Conservation (phyloP, 2,113 vertebrate genomes). For the Brachyistius frenatus region DNA sequence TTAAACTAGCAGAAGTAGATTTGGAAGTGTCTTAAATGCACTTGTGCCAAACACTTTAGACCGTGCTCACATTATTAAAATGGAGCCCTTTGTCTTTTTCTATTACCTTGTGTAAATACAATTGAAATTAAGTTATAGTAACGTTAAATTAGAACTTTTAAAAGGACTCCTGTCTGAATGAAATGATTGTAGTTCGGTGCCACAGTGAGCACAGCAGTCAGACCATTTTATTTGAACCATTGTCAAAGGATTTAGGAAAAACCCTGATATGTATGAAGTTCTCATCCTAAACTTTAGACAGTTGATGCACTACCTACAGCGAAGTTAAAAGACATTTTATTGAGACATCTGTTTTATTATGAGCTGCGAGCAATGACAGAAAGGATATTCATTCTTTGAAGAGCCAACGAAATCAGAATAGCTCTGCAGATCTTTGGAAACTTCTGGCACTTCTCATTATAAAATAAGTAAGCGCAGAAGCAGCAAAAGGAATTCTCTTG, state of each 20-base stretch:
- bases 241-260: background rate
- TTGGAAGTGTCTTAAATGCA: too few species aligned
- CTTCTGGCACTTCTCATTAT: constrained; percentile 31
- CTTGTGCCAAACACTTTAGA: too few species aligned
- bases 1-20: too few species aligned
- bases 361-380: constrained; percentile 1
- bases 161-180: too few species aligned
- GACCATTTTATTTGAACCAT: background rate
- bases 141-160: too few species aligned
- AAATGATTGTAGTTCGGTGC: too few species aligned
- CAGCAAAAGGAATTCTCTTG: constrained; percentile 11
- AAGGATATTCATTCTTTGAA: constrained; percentile 14
- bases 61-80: too few species aligned
- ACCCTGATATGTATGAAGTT: background rate
- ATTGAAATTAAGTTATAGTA: too few species aligned
- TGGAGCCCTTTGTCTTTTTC: too few species aligned
- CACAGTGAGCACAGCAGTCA: background rate
- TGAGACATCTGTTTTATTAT: constrained; percentile 29
- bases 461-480: constrained; percentile 21
- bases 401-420: constrained; percentile 26
- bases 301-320: background rate
- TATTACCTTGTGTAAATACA: too few species aligned
- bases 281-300: background rate
- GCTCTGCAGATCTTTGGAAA: constrained; percentile 34
- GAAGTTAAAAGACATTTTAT: constrained; percentile 24